A percentile compares a stretch with the other conserved stretches of the same genome.
Conservation (phyloP, 2,888 invertebrate species). For the Drosophila planitibia region DNA sequence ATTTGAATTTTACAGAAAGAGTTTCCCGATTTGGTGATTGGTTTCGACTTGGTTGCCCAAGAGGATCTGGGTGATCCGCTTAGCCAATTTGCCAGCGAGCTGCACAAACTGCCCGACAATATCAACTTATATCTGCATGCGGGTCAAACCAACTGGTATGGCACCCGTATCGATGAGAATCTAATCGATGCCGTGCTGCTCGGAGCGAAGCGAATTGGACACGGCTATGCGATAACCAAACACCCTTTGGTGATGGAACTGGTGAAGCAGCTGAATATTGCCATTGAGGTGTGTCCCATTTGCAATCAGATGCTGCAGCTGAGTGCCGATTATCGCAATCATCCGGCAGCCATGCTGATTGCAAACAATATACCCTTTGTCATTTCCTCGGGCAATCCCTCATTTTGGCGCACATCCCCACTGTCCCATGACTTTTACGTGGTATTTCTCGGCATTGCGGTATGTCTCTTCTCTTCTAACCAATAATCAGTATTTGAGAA, state of each 20-base stretch:
- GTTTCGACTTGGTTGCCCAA: slow-evolving; percentile 92
- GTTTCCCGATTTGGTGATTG: slow-evolving; percentile 89
- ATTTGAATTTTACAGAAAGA: slow-evolving; percentile 71
- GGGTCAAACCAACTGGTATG: slow-evolving; percentile 92
- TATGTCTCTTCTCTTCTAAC: not conserved
- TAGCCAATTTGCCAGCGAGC: slow-evolving; percentile 87
- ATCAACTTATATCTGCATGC: slow-evolving; percentile 91
- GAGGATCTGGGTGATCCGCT: slow-evolving; percentile 90
- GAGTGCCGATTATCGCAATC: slow-evolving; percentile 90
- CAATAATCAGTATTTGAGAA: not conserved
- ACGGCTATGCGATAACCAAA: slow-evolving; percentile 90
- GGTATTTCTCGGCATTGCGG: slow-evolving; percentile 90
- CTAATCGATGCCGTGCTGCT: slow-evolving; percentile 91
- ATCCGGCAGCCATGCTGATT: slow-evolving; percentile 89
- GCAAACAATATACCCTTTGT: slow-evolving; percentile 90
- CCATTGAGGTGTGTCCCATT: slow-evolving; percentile 91
- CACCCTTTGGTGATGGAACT: slow-evolving; percentile 89
- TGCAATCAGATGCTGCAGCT: slow-evolving; percentile 91
- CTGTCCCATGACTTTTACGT: slow-evolving; percentile 93
- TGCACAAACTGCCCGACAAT: slow-evolving; percentile 85
- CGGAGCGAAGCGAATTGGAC: slow-evolving; percentile 91
- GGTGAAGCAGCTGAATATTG: slow-evolving; percentile 87
- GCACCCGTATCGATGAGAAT: slow-evolving; percentile 89
- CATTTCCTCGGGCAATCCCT: slow-evolving; percentile 92
- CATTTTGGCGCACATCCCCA: slow-evolving; percentile 90